A percentile compares a stretch with the other conserved stretches of the same genome.
Conservation (phyloP, 2,797 vertebrate species). For the Notolepis coatsorum region DNA sequence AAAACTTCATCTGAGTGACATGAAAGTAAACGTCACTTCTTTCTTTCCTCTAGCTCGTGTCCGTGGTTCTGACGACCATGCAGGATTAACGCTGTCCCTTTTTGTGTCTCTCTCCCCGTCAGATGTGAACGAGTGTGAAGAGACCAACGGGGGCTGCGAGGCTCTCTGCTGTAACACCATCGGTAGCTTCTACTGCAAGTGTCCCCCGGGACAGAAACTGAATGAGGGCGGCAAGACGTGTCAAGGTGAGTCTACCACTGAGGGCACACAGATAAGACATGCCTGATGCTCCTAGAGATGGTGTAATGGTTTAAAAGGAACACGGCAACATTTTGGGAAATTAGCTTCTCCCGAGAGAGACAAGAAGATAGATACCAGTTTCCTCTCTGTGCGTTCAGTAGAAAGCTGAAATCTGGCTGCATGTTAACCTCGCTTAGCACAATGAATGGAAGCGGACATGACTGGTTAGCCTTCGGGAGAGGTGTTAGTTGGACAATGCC, state of each 20-base stretch:
- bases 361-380: too few relatives aligned
- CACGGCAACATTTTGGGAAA: too few relatives aligned
- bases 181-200: slow-evolving; percentile 89
- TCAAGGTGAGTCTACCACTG: slow-evolving; percentile 75
- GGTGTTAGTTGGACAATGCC: too few relatives aligned
- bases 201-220: slow-evolving; percentile 78
- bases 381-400: too few relatives aligned
- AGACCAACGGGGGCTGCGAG: slow-evolving; percentile 82
- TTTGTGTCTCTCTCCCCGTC: slow-evolving; percentile 15
- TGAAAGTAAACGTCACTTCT: slow-evolving; percentile 12
- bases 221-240: slow-evolving; percentile 81
- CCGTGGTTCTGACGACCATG: neutral
- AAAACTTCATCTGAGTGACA: slow-evolving; percentile 30
- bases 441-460: too few relatives aligned
- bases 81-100: neutral
- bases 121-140: slow-evolving; percentile 87
- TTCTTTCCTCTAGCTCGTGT: neutral
- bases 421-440: too few relatives aligned
- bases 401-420: too few relatives aligned
- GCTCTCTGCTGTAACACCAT: slow-evolving; percentile 86
- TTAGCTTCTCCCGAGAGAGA: too few relatives aligned
- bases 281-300: too few relatives aligned
- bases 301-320: too few relatives aligned
- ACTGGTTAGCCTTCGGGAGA: too few relatives aligned
- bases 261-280: too few relatives aligned